phyloP scores from a whole-genome alignment of 2,888 invertebrate genomes.

The Oconnorella tubifera region DNA sequence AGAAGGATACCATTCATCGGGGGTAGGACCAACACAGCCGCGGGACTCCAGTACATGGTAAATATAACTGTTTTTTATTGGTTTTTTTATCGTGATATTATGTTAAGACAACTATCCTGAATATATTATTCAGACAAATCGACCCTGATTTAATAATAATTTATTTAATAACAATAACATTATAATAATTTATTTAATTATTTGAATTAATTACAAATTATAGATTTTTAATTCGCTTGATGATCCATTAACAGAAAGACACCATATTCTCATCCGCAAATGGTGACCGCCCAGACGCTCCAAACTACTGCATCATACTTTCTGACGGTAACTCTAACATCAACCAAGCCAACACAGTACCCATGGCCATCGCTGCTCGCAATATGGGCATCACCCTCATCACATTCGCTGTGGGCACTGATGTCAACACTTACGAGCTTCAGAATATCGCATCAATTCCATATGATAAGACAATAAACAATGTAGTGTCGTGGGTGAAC shows the following conservation, averaged over 20 bases:
- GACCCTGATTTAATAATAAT: too few relatives aligned
- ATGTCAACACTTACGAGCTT: constrained; percentile 2
- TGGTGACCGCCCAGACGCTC: constrained; percentile 12
- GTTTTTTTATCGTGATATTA: not conserved
- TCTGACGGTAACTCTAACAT: constrained; percentile 15
- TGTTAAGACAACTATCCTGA: too few relatives aligned
- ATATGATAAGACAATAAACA: constrained; percentile 18
- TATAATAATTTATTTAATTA: not conserved
- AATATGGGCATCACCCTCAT: constrained; percentile 9
- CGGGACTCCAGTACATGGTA: constrained; percentile 5
- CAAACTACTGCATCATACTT: constrained; percentile 11
- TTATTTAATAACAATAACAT: too few relatives aligned
- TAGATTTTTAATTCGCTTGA: not conserved
- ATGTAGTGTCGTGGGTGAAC: constrained; percentile 15
- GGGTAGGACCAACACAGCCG: constrained; percentile 18
- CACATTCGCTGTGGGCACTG: constrained; percentile 7
- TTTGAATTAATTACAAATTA: not conserved
- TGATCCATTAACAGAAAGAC: constrained; percentile 27
- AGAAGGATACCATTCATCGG: constrained; percentile 2
- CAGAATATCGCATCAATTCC: not conserved
- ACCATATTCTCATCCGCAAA: constrained; percentile 4
- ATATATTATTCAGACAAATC: too few relatives aligned
- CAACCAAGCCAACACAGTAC: constrained; percentile 4
- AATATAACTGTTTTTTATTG: not conserved
- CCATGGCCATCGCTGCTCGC: constrained; percentile 7